Conservation (phyloP, 2,797 vertebrate genomes). For the Synanceia verrucosa region DNA sequence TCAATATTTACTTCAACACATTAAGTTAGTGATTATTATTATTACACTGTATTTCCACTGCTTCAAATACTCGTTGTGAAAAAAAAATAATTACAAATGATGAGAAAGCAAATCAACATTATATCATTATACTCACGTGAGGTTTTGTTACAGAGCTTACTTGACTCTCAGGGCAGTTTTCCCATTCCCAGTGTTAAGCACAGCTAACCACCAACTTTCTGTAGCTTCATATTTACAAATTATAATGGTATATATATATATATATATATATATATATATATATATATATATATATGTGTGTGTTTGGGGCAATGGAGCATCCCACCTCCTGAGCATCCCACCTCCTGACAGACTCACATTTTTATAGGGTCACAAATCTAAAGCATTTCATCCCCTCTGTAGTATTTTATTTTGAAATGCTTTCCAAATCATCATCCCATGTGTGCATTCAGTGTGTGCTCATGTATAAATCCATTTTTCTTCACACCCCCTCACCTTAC, state of each 20-base stretch:
- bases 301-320: not conserved
- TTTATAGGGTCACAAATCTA: not conserved
- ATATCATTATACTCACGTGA: not conserved
- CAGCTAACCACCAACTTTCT: not conserved
- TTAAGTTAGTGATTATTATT: not conserved
- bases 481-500: not conserved
- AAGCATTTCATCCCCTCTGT: not conserved
- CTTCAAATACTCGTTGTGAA: not conserved
- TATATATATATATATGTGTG: too few species aligned
- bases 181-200: not conserved
- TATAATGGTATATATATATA: too few species aligned
- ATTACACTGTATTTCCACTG: not conserved
- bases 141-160: not conserved
- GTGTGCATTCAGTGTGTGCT: not conserved
- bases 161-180: not conserved
- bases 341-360: not conserved
- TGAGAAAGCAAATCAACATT: not conserved
- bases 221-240: not conserved
- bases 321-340: not conserved
- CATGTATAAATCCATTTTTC: not conserved
- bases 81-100: not conserved
- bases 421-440: not conserved
- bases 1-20: not conserved
- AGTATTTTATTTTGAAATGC: not conserved
- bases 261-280: too few species aligned